A percentile compares a stretch with the other conserved stretches of the same genome.
Conservation (phyloP, 2,797 vertebrate species). For the Octomys mimax region DNA sequence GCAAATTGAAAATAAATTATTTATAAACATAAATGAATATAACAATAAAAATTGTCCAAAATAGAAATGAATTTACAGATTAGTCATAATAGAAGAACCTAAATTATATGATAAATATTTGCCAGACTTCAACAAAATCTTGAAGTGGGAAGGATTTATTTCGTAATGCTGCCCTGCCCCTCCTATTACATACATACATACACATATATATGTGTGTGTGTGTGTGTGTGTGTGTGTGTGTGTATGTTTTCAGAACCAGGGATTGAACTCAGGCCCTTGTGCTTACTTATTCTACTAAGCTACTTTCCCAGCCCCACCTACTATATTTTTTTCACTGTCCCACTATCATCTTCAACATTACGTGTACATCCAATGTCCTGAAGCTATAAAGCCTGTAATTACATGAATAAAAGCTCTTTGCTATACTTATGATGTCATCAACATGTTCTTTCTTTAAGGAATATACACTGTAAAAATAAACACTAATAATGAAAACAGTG, state of each 20-base stretch:
- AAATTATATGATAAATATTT: slow-evolving; percentile 7
- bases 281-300: too few species aligned
- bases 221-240: too few species aligned
- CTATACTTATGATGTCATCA: slow-evolving; percentile 2
- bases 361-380: neutral
- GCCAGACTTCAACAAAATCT: slow-evolving; percentile 4
- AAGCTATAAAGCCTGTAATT: neutral
- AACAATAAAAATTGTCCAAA: too few species aligned
- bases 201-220: too few species aligned
- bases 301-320: neutral
- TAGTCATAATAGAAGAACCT: neutral
- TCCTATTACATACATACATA: neutral
- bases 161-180: neutral
- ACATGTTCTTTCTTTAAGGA: neutral
- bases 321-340: neutral
- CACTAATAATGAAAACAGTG: neutral
- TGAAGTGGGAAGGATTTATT: neutral
- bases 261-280: too few species aligned
- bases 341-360: neutral
- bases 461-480: slow-evolving; percentile 24
- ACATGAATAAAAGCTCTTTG: neutral
- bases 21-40: too few species aligned
- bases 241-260: too few species aligned
- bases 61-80: too few species aligned
- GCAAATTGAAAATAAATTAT: too few species aligned